Base-by-base conservation (phyloP, 1,140 invertebrate species). In the Leucophenga varia region DNA sequence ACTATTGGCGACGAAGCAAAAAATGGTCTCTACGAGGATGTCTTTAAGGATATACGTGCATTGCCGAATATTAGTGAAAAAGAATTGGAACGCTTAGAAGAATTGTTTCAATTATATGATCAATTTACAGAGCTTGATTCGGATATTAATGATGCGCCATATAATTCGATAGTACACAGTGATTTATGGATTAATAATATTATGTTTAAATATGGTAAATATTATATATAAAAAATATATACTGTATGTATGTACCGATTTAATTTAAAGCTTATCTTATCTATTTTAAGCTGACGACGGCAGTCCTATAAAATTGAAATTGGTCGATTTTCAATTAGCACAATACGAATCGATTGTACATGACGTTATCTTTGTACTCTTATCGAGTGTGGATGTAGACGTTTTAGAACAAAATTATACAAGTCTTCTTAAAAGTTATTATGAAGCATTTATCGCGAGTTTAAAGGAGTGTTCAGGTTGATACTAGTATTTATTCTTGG, bases 171-270 rank as follows among this genome's bases (percentile, higher is more conserved):
- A 3, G 63, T 78, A 1, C 84, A 86, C 46, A 74, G 76, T 0
- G 84, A 86, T 61, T 79, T 82, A 41, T 86, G 84, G 84, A 68
- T 77, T 3, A 85, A 84, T 54, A 86, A 86, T 48, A 76, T 84
- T 0, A 75, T 86, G 64, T 59, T 77, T 9, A 53, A 64, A 41
- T 77, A 78, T 45, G 57, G 77, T 50, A 47, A 60, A 0, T 31
- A 50, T n/a, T n/a, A n/a, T n/a, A n/a, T n/a, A n/a, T n/a, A n/a
- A n/a, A n/a, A n/a, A n/a, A n/a, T n/a, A 47, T 57, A 48, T 14
- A 9, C 10, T 9, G 22, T 19, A 3, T n/a, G 16, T 16, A 14
- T 5, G 9, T 13, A 21, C 36, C 17, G 13, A 25, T 10, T 18
- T 17, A 31, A 31, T 5, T 14, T 25, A 16, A 21, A 9, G 18